These are phyloP conservation scores for Ochropacha duplaris DNA, from an alignment of 2,888 invertebrate species.

Conservation along the genomic window DNA sequence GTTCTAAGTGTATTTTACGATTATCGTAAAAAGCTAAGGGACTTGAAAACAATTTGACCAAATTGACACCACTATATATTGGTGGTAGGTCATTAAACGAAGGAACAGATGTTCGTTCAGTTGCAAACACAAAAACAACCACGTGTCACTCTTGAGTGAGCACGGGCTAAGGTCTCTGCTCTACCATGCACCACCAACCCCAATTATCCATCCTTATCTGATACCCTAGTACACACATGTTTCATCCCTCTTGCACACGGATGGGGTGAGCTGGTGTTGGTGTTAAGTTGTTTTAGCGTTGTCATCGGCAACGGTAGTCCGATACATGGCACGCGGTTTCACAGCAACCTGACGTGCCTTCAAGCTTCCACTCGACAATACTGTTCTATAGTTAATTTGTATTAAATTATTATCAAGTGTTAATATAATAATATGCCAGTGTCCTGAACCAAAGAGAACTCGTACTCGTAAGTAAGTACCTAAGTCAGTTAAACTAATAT, in stretches of 20 bases:
- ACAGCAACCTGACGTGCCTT: constrained; percentile 56
- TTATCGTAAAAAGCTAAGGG: too few relatives aligned
- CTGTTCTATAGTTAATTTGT: constrained; percentile 8
- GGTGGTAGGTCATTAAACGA: neutral
- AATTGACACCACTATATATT: neutral
- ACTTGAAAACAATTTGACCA: neutral
- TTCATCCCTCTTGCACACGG: constrained; percentile 54
- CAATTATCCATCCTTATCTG: constrained; percentile 52
- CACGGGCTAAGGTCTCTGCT: constrained; percentile 61
- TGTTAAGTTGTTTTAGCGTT: constrained; percentile 76
- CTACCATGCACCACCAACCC: constrained; percentile 65
- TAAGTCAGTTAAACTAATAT: neutral
- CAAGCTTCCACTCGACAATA: constrained; percentile 61
- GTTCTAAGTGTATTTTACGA: too few relatives aligned
- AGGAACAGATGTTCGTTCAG: constrained; percentile 68
- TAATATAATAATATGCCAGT: constrained; percentile 9
- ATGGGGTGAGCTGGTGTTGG: constrained; percentile 61
- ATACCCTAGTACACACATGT: constrained; percentile 29
- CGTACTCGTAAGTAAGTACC: constrained; percentile 19
- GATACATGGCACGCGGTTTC: constrained; percentile 63
- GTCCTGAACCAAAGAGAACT: constrained; percentile 7
- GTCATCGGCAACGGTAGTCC: constrained; percentile 74
- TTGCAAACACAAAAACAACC: constrained; percentile 53
- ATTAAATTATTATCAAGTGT: constrained; percentile 6
- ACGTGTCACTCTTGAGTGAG: constrained; percentile 74